Base-by-base conservation (phyloP, 2,113 vertebrate genomes). In the Rynchops niger region DNA sequence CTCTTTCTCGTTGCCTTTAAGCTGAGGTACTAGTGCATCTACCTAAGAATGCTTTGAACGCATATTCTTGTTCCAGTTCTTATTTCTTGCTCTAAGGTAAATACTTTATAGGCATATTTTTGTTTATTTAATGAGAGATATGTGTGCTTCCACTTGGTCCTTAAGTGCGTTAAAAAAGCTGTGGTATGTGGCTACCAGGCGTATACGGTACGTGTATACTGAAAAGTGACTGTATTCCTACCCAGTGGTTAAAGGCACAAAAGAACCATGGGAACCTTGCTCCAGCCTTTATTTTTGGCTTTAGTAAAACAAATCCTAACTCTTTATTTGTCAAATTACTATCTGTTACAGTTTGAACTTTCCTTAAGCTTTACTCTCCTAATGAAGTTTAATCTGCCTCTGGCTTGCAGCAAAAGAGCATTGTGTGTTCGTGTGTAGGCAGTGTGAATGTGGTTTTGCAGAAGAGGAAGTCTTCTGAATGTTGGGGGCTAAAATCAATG, bases 381-480 rank as follows among this genome's bases (percentile, higher is more conserved):
- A 97, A 96, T 90, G 91, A 91, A 88, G 67, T 91, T 97, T 96
- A 96, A 94, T 93, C 94, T 94, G 81, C 47, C 83, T 78, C 85
- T 97, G 82, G 96, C 88, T 97, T 91, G 85, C 88, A 97, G 97
- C 79, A 95, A 96, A 70, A 76, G 81, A 93, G 40, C 56, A 82
- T 77, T 96, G 92, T 96, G 87, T 30, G 27, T 7, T 90, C 9
- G 3, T 94, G 93, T 96, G 96, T 88, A 94, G 83, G 83, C 92
- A 93, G 89, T 58, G 66, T 88, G 84, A 88, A 76, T 97, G 94
- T 82, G 95, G 95, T 96, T 96, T 96, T 76, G 76, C 93, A 91
- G 76, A 95, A 95, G 91, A 97, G 92, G 93, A 97, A 97, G 92
- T 94, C 72, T 84, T 62, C 92, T 93, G 88, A 96, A 97, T 93